Conservation (phyloP, 2,888 invertebrate genomes). For the Thereva nobilitata region DNA sequence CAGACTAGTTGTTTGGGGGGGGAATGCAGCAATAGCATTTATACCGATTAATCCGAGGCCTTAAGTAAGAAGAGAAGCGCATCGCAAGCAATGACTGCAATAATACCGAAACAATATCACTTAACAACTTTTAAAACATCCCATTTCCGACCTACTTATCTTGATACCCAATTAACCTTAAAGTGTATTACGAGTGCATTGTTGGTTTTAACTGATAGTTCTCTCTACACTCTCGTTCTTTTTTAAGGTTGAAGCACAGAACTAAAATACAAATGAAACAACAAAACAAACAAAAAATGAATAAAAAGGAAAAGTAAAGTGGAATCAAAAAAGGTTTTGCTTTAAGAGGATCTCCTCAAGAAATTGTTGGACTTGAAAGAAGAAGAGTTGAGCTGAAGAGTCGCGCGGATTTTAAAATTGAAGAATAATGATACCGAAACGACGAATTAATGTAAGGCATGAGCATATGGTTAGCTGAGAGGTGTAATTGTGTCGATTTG, state of each 20-base stretch:
- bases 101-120: constrained; percentile 38
- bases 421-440: no score
- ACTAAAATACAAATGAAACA: no score
- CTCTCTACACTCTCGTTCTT: constrained; percentile 4
- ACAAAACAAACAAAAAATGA: no score
- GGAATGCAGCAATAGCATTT: constrained; percentile 4
- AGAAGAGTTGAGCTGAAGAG: no score
- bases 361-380: no score
- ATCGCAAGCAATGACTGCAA: neutral
- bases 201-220: constrained; percentile 25
- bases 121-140: constrained; percentile 44
- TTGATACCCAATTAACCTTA: constrained; percentile 60
- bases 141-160: constrained; percentile 59
- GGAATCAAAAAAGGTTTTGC: no score
- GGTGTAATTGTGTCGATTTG: no score
- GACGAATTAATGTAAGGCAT: no score
- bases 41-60: neutral
- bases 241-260: constrained; percentile 11
- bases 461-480: no score
- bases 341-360: no score
- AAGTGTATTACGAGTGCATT: constrained; percentile 49
- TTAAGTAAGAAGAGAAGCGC: constrained; percentile 8
- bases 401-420: no score
- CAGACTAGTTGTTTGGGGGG: constrained; percentile 1
- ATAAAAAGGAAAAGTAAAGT: no score